Base-by-base conservation (phyloP, 1,140 invertebrate species). In the Contarinia nasturtii region DNA sequence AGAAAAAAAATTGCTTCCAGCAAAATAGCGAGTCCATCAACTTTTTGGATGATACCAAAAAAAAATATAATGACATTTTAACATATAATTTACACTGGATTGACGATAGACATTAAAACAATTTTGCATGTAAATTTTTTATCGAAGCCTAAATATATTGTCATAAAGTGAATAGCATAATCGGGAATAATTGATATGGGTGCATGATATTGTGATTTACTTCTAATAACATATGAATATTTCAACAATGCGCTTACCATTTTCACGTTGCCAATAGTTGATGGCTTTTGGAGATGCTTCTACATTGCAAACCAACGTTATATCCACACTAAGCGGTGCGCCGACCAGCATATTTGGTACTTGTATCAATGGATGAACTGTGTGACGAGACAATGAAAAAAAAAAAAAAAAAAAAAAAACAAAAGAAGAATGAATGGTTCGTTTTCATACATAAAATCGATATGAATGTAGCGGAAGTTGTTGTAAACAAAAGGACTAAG, bases 231-330 rank as follows among this genome's bases (percentile, higher is more conserved):
- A 4, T n/a, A 5, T n/a, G 14, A 34, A n/a, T n/a, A 38, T 38
- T 7, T 7, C 12, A 14, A 38, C 12, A n/a, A 38, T 38, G 44
- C 50, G 48, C 67, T 74, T 70, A 86, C 82, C 82, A 55, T 78
- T 80, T 55, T 85, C 81, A 54, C 82, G 74, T 44, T 82, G 85
- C 85, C 85, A 88, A 58, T 85, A 86, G 70, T 86, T 86, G 61
- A 86, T 83, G 49, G 85, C 82, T 64, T 83, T 84, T 8, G 85
- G 85, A 22, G 81, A 86, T 46, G 82, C 83, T 62, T 86, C 83
- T 21, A 87, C 83, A 57, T 82, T 75, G 63, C 87, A 92, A 61
- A 87, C 79, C 49, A 92, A 71, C 33, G 80, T 84, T 51, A 90
- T 82, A 60, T 86, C 77, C 42, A 79, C 80, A 51, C 77, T 75